Percentiles rank a stretch among this genome's conserved stretches.
These are phyloP conservation scores for Xylocampa areola DNA, from an alignment of 2,888 invertebrate genomes.

Conservation along the genomic window DNA sequence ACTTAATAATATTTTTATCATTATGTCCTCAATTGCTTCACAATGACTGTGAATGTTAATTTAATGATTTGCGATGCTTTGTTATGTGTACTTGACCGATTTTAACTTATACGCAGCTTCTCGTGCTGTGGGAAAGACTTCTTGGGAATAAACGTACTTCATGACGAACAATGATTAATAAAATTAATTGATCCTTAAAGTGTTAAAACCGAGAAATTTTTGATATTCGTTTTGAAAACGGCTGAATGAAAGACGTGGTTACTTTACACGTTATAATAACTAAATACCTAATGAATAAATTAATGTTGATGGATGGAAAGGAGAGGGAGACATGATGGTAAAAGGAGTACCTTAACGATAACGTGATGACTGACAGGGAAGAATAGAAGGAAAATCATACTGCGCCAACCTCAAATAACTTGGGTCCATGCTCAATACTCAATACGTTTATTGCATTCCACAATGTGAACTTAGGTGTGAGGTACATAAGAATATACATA, in stretches of 20 bases:
- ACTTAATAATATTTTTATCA: neutral
- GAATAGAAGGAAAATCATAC: no score
- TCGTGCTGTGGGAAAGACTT: constrained; percentile 46
- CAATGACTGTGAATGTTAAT: constrained; percentile 36
- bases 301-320: no score
- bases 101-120: constrained; percentile 21
- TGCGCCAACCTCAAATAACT: no score
- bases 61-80: constrained; percentile 36
- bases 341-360: no score
- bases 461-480: no score
- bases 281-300: no score
- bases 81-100: constrained; percentile 61
- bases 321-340: no score
- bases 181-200: neutral
- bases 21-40: constrained; percentile 8
- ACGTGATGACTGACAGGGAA: no score
- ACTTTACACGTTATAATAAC: no score
- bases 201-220: neutral
- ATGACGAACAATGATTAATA: neutral
- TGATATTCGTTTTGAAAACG: neutral
- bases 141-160: neutral
- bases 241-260: neutral
- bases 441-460: no score
- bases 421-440: no score
- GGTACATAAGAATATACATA: no score